Base-by-base conservation (phyloP, 2,888 invertebrate genomes). In the Megaustenia siamemsis region DNA sequence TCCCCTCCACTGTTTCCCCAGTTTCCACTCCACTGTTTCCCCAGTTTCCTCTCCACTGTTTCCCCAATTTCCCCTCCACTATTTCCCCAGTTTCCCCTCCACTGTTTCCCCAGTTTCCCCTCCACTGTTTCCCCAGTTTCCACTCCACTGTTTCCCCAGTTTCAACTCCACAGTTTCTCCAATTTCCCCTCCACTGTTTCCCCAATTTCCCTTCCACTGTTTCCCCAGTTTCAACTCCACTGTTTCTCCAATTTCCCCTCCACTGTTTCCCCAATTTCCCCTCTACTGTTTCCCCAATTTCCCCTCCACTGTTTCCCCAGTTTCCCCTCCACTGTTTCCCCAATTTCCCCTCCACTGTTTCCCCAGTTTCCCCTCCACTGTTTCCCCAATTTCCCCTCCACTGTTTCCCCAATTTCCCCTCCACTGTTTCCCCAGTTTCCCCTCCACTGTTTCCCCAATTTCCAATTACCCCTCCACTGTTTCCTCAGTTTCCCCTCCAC, bases 391-490 rank as follows among this genome's bases (percentile, higher is more conserved):
- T 21, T 38, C 56, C 38, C 38, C 24, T 60, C 60, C 56, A 18
- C 60, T 4, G 15, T 32, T 21, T 60, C 38, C 15, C 15, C 28
- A 10, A 24, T 3, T 28, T 43, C 45, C 15, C 21, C 40, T 56
- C 28, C 63, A 21, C 38, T 32, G 4, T 56, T 35, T 40, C 32
- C 63, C 18, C 76, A 8, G 24, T 49, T 28, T 28, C 76, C 45
- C 53, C n/a, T 28, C n/a, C 73, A 40, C 73, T 40, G 21, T 73
- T 43, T 73, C 43, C 40, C 43, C 40, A 38, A 24, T 40, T 28
- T 40, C n/a, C 73, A n/a, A n/a, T n/a, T n/a, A n/a, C 43, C 40
- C 43, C 40, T 43, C 40, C 73, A 40, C 73, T 40, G 21, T 73
- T 43, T 73, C 43, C 40, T 40, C 40, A 38, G 21, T 40, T 28